Evolutionary conservation across 2,797 vertebrate species (phyloP).

Genomic region (Eremophila alpestris): DNA sequence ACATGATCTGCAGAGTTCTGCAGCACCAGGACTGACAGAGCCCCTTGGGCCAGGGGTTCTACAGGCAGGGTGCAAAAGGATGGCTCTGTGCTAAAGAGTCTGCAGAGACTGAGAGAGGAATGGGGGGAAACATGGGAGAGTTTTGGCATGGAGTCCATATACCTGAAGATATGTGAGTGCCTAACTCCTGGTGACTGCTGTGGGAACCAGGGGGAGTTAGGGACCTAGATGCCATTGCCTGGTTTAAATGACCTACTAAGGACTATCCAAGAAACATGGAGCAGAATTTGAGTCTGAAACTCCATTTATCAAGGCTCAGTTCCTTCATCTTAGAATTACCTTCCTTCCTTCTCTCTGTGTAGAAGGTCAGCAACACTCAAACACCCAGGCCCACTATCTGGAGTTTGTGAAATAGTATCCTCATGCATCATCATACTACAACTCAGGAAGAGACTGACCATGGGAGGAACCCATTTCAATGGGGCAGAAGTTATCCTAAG

Average conservation of each 20-base stretch:
- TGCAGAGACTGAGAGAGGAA: background rate
- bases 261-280: background rate
- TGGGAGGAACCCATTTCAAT: background rate
- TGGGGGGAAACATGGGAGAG: rapidly evolving
- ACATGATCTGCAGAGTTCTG: background rate
- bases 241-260: background rate
- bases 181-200: background rate
- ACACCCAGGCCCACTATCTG: background rate
- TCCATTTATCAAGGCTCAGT: background rate
- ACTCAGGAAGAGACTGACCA: background rate
- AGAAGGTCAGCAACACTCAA: background rate
- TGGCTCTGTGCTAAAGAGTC: background rate
- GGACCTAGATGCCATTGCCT: background rate
- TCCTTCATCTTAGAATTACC: background rate
- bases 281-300: background rate
- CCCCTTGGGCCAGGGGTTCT: background rate
- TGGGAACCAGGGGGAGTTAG: background rate
- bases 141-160: background rate
- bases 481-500: background rate
- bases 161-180: background rate
- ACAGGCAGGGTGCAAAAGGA: background rate
- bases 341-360: background rate
- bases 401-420: background rate
- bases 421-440: background rate
- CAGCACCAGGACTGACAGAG: background rate